Evolutionary conservation across 2,888 invertebrate species (phyloP).

Genomic region (Uloborus plumipes): DNA sequence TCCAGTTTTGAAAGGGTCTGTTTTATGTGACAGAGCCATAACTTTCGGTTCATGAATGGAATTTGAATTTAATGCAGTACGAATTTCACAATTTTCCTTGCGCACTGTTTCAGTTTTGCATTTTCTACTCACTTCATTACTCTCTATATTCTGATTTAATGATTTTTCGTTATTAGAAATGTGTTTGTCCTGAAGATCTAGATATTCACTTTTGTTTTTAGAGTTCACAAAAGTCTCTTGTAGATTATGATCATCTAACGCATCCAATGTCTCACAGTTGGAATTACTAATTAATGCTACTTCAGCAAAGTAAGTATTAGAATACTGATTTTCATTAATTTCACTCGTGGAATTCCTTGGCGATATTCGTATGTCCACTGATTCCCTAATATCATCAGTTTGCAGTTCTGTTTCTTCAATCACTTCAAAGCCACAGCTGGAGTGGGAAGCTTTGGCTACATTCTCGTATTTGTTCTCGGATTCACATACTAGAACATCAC

Average conservation of each 20-base stretch:
- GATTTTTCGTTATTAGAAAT: too few species aligned
- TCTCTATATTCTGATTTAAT: too few species aligned
- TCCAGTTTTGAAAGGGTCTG: neutral
- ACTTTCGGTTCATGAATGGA: neutral
- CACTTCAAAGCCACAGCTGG: constrained; percentile 39
- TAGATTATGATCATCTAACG: too few species aligned
- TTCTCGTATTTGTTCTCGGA: constrained; percentile 14
- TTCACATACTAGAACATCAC: constrained; percentile 15
- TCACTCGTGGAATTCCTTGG: constrained; percentile 42
- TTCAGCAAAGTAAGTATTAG: neutral
- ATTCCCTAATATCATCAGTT: constrained; percentile 47
- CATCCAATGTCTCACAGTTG: too few species aligned
- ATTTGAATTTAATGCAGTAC: too few species aligned
- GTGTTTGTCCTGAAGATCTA: too few species aligned
- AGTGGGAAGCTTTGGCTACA: constrained; percentile 22
- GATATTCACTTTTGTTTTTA: too few species aligned
- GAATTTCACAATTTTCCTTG: too few species aligned
- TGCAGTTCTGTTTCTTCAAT: constrained; percentile 38
- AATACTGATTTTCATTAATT: neutral
- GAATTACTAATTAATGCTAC: too few species aligned
- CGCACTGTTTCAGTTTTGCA: too few species aligned
- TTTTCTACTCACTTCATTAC: too few species aligned
- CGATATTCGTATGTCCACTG: constrained; percentile 52
- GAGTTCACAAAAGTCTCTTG: too few species aligned
- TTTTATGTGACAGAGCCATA: neutral